Conservation (phyloP, 1,140 invertebrate genomes). For the Euwallacea fornicatus region DNA sequence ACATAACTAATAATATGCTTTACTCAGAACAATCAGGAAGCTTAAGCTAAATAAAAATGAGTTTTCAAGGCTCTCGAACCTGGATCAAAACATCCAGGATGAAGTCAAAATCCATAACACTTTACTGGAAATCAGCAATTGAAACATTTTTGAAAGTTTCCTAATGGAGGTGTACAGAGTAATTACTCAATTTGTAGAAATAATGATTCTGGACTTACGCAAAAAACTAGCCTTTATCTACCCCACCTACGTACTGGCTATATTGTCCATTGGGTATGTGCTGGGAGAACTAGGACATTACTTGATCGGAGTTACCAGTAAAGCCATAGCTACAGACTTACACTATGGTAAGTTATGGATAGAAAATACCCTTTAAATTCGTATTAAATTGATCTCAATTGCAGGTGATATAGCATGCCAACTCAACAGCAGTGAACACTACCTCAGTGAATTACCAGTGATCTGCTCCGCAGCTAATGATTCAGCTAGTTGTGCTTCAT, state of each 20-base stretch:
- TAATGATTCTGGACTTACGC: slow-evolving; percentile 35
- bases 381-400: background rate
- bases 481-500: slow-evolving; percentile 64
- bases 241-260: slow-evolving; percentile 72
- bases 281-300: slow-evolving; percentile 85
- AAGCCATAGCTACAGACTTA: slow-evolving; percentile 78
- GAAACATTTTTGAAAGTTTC: too few relatives aligned
- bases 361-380: background rate
- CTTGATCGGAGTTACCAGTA: slow-evolving; percentile 84
- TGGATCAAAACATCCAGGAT: too few relatives aligned
- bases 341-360: slow-evolving; percentile 64
- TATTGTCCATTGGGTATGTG: slow-evolving; percentile 80
- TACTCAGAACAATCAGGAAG: too few relatives aligned
- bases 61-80: too few relatives aligned
- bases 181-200: background rate
- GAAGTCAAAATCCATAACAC: too few relatives aligned
- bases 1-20: too few relatives aligned
- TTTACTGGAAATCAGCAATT: too few relatives aligned
- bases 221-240: slow-evolving; percentile 70
- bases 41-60: too few relatives aligned
- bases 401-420: slow-evolving; percentile 79
- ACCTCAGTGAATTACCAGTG: slow-evolving; percentile 62
- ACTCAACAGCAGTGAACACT: slow-evolving; percentile 65
- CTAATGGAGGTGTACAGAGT: too few relatives aligned
- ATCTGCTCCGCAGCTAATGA: slow-evolving; percentile 67